Conservation (phyloP, 2,113 vertebrate genomes). For the Thermophis baileyi region DNA sequence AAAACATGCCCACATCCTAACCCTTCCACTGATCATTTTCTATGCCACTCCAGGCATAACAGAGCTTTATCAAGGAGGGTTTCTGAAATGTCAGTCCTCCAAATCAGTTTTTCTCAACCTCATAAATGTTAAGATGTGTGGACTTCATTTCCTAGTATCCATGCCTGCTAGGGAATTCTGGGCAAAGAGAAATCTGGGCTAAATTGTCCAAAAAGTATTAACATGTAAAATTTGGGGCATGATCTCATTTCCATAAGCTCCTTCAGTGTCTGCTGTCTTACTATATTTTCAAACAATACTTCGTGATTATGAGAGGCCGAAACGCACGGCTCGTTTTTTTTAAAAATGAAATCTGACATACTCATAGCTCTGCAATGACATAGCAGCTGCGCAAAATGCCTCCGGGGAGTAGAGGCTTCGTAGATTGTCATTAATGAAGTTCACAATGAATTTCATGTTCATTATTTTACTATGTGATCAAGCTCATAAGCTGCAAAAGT, state of each 20-base stretch:
- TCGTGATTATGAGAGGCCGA: neutral
- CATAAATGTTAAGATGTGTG: neutral
- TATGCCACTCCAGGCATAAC: neutral
- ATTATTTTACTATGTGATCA: neutral
- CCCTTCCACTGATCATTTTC: neutral
- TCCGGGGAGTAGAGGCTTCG: neutral
- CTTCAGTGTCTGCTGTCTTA: neutral
- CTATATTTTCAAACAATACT: neutral
- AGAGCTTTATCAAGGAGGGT: neutral
- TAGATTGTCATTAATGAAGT: neutral
- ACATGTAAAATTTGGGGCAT: neutral
- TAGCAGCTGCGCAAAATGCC: neutral
- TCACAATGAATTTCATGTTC: neutral
- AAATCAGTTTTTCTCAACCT: neutral
- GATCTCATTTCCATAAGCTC: neutral
- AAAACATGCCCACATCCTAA: neutral
- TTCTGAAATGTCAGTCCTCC: neutral
- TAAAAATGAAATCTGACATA: neutral
- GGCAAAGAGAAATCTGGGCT: neutral
- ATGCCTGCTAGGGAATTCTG: neutral
- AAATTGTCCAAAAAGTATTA: neutral
- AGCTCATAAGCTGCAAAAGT: neutral
- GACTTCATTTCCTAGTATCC: neutral
- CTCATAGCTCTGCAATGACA: neutral
- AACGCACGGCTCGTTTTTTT: neutral